Base-by-base conservation (phyloP, 2,113 vertebrate species). In the Pleuronectes platessa region DNA sequence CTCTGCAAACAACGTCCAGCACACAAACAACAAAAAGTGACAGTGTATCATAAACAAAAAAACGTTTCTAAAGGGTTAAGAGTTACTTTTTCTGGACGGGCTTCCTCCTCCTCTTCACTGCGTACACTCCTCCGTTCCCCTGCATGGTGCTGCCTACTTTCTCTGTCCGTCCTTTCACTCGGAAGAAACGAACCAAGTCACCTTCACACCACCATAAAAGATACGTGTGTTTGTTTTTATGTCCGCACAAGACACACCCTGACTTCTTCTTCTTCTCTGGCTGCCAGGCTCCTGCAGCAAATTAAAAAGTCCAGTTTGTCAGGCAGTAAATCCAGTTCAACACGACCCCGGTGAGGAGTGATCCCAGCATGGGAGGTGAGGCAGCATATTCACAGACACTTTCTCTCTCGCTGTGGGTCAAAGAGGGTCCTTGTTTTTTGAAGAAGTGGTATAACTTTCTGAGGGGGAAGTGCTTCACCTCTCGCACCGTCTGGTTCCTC, bases 31-130 rank as follows among this genome's bases (percentile, higher is more conserved):
- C 18, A 18, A 18, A 2, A 37, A 37, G 35, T 10, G 35, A 37
- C 35, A 37, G 47, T 51, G 17, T 7, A 18, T 51, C 15, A 2
- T 5, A 15, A 51, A 51, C 17, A 18, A 51, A 0, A 51, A 51
- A 1, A 51, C 3, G 47, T 17, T 51, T 51, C 1, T 56, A 12
- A 24, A 24, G 7, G 4, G 13, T 58, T 58, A 24, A 26, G 12
- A 24, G 66, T 20, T 21, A 83, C 82, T 37, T 73, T 75, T 85
- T 89, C 61, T 81, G 79, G 0, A 61, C 76, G 35, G 87, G 85
- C 56, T 87, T 89, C 74, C 76, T 89, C 85, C 87, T 87, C 71
- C 58, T 85, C 82, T 74, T 89, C 55, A 53, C 76, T 14, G 87
- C 82, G 63, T 83, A 85, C 0, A 56, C 65, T 14, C 76, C 82